phyloP scores from a whole-genome alignment of 2,888 invertebrate species.

The Onchidella celtica region DNA sequence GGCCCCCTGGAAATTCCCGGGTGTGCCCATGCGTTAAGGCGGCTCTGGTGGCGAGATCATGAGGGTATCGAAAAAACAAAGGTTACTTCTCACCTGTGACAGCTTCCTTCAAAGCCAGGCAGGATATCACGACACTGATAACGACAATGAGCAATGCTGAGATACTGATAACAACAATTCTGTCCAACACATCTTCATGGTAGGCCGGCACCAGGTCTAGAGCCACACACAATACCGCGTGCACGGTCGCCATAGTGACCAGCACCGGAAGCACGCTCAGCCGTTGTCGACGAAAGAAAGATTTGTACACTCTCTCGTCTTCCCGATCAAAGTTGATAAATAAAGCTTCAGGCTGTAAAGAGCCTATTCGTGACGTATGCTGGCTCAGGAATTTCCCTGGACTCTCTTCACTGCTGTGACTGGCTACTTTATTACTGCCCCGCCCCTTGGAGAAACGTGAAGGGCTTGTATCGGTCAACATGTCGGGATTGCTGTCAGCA shows the following conservation, averaged over 20 bases:
- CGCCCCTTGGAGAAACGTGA: background rate
- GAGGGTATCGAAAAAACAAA: too few species aligned
- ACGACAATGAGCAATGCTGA: conserved; percentile 9
- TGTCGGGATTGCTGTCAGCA: too few species aligned
- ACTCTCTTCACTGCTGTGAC: background rate
- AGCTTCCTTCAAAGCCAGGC: background rate
- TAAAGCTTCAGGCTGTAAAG: background rate
- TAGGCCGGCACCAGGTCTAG: conserved; percentile 18
- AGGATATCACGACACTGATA: background rate
- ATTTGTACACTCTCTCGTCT: conserved; percentile 51
- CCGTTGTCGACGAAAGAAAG: conserved; percentile 52
- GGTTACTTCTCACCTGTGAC: conserved; percentile 8
- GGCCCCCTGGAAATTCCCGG: too few species aligned
- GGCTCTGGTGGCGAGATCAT: too few species aligned
- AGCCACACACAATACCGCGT: conserved; percentile 33
- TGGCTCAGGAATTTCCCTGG: background rate
- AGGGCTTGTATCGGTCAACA: too few species aligned
- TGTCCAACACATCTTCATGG: background rate
- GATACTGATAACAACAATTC: conserved; percentile 28
- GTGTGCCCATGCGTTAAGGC: too few species aligned
- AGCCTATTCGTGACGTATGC: background rate
- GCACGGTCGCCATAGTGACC: conserved; percentile 35
- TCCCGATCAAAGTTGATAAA: conserved; percentile 36
- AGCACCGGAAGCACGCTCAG: conserved; percentile 46
- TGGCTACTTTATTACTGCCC: background rate